Conservation (phyloP, 2,888 invertebrate species). For the Lepidochrysops patricia region DNA sequence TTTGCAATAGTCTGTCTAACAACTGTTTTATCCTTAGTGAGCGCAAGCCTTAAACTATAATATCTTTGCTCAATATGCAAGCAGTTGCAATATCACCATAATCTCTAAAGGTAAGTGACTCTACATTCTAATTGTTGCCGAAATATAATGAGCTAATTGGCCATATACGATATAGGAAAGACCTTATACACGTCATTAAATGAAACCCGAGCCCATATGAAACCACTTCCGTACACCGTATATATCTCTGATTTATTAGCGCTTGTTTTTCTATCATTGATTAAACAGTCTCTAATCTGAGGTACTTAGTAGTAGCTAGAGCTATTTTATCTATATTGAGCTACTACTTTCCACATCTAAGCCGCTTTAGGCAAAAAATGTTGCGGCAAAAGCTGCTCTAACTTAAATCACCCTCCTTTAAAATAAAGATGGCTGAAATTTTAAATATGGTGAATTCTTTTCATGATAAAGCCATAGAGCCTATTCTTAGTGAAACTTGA, state of each 20-base stretch:
- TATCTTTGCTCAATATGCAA: too few species aligned
- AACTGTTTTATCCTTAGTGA: too few species aligned
- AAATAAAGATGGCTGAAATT: too few species aligned
- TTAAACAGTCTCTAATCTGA: slow-evolving; percentile 15
- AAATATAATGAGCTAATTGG: slow-evolving; percentile 4
- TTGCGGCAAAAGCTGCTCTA: too few species aligned
- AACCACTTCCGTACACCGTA: slow-evolving; percentile 19
- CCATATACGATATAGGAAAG: slow-evolving; percentile 14
- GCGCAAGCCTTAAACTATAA: too few species aligned
- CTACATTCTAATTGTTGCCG: slow-evolving; percentile 1
- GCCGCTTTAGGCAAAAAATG: too few species aligned
- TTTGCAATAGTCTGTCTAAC: neutral
- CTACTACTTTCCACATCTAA: too few species aligned
- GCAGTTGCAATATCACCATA: neutral
- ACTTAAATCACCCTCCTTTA: too few species aligned
- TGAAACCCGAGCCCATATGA: slow-evolving; percentile 12
- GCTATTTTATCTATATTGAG: too few species aligned
- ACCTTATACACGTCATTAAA: slow-evolving; percentile 14
- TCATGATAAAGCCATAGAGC: too few species aligned
- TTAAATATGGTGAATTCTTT: too few species aligned
- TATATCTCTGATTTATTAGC: slow-evolving; percentile 18
- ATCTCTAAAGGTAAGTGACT: neutral
- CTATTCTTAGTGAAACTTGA: too few species aligned
- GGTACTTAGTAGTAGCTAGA: neutral
- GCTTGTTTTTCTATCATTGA: slow-evolving; percentile 12